phyloP scores from a whole-genome alignment of 2,888 invertebrate genomes.

The Syrista parreyssii region DNA sequence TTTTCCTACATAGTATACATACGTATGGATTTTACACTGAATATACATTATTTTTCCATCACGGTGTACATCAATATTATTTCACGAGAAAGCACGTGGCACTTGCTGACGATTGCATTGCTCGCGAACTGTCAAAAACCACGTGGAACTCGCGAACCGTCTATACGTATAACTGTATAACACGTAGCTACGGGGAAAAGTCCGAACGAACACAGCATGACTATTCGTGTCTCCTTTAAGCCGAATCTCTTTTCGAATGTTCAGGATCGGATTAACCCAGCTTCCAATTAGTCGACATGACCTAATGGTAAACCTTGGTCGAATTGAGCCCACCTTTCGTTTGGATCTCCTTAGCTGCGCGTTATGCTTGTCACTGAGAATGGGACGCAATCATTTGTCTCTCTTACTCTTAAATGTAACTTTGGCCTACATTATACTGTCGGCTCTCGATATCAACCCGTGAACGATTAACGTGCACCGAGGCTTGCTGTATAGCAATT shows the following conservation, averaged over 20 bases:
- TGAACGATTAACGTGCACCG: neutral
- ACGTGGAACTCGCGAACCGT: no score
- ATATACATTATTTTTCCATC: no score
- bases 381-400: neutral
- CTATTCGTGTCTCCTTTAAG: neutral
- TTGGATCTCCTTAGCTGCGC: neutral
- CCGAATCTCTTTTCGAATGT: neutral
- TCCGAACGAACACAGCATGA: neutral
- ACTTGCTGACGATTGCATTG: no score
- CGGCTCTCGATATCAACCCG: neutral
- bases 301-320: neutral
- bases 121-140: no score
- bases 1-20: no score
- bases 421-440: neutral
- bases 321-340: neutral
- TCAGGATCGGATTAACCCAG: neutral
- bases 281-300: neutral
- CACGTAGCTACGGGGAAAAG: neutral
- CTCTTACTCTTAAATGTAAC: neutral
- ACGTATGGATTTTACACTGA: no score
- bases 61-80: no score
- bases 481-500: neutral
- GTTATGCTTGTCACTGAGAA: neutral
- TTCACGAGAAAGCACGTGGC: no score
- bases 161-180: neutral